Evolutionary conservation across 2,888 invertebrate species (phyloP).

Genomic region (Unio pictorum): DNA sequence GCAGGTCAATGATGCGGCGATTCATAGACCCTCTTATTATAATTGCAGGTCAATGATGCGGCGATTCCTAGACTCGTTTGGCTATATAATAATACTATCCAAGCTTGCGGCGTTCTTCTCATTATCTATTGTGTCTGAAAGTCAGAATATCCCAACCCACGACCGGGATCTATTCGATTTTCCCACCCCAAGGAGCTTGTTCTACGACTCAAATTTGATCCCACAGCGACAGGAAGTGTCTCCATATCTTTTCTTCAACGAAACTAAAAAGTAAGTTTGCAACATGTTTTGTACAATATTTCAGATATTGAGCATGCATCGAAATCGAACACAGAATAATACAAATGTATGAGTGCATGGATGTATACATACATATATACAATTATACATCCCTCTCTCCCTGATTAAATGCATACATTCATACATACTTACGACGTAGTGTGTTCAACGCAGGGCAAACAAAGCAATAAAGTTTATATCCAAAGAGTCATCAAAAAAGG

Average conservation of each 20-base stretch:
- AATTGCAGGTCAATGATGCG: slow-evolving; percentile 38
- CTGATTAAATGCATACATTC: too few species aligned
- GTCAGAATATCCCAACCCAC: slow-evolving; percentile 24
- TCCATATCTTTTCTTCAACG: slow-evolving; percentile 45
- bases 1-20: too few species aligned
- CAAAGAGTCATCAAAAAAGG: too few species aligned
- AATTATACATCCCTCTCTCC: too few species aligned
- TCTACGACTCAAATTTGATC: slow-evolving; percentile 54
- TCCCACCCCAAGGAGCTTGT: slow-evolving; percentile 30
- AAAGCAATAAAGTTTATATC: too few species aligned
- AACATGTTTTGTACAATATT: too few species aligned
- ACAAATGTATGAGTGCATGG: too few species aligned
- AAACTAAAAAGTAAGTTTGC: slow-evolving; percentile 47
- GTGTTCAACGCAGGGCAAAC: too few species aligned
- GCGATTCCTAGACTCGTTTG: slow-evolving; percentile 34
- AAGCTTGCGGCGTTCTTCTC: slow-evolving; percentile 31
- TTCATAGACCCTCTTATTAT: not conserved
- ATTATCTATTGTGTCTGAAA: slow-evolving; percentile 15
- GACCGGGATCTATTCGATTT: slow-evolving; percentile 26
- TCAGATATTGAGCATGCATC: too few species aligned
- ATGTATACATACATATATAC: too few species aligned
- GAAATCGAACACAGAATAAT: too few species aligned
- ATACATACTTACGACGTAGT: too few species aligned
- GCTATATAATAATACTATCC: slow-evolving; percentile 33
- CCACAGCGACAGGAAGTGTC: slow-evolving; percentile 52